A percentile compares a stretch with the other conserved stretches of the same genome.
Evolutionary conservation across 2,888 invertebrate species (phyloP).

Genomic region (Agrotis segetum): DNA sequence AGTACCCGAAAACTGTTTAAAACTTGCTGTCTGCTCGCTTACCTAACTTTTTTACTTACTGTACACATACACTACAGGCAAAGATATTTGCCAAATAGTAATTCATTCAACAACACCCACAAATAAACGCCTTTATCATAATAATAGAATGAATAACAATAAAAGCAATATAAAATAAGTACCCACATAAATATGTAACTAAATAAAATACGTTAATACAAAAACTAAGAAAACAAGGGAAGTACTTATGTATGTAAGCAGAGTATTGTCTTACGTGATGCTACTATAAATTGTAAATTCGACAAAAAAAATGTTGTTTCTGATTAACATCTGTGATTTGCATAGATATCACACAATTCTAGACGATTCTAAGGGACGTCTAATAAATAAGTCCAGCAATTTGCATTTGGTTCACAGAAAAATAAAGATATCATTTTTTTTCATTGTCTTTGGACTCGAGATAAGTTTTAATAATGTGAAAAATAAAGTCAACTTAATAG

Average conservation of each 20-base stretch:
- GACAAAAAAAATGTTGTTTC: conserved; percentile 32
- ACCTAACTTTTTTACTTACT: no score
- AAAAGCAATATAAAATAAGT: conserved; percentile 23
- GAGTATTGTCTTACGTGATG: conserved; percentile 53
- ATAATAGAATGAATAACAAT: conserved; percentile 25
- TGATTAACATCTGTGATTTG: conserved; percentile 53
- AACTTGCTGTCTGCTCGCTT: no score
- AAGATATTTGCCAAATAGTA: not conserved
- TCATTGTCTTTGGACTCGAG: not conserved
- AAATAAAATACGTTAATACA: conserved; percentile 27
- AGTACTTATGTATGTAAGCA: conserved; percentile 57
- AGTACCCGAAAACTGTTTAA: no score
- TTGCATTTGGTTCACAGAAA: conserved; percentile 32
- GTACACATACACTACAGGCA: not conserved
- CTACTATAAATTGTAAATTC: conserved; percentile 44
- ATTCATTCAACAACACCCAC: not conserved
- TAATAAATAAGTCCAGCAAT: conserved; percentile 40
- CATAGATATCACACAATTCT: conserved; percentile 42
- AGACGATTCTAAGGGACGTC: conserved; percentile 33
- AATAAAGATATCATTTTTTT: conserved; percentile 10
- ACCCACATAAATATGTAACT: conserved; percentile 40
- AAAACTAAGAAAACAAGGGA: conserved; percentile 29
- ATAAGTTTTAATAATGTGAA: not conserved
- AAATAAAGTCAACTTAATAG: no score
- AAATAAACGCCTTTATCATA: not conserved